These are phyloP conservation scores for Bombyx mandarina DNA, from an alignment of 1,140 invertebrate genomes.

Conservation along the genomic window DNA sequence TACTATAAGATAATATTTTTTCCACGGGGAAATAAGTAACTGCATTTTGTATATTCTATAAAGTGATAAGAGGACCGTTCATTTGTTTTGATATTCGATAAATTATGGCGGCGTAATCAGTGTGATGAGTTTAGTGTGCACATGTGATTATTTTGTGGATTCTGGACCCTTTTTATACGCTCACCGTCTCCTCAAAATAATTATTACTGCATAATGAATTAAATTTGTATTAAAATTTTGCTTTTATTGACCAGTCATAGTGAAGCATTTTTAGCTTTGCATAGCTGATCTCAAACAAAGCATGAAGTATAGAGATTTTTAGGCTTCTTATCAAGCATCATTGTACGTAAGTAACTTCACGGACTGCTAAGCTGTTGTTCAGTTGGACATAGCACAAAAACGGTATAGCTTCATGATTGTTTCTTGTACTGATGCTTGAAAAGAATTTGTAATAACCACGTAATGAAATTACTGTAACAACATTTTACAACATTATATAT, in stretches of 20 bases:
- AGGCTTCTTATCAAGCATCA: slow-evolving; percentile 64
- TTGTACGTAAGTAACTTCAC: slow-evolving; percentile 32
- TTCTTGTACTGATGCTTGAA: slow-evolving; percentile 48
- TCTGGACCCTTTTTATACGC: slow-evolving; percentile 65
- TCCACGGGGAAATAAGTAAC: slow-evolving; percentile 72
- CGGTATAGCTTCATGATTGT: slow-evolving; percentile 1
- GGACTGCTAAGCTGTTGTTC: slow-evolving; percentile 7
- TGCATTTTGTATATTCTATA: slow-evolving; percentile 73
- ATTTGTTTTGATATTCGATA: slow-evolving; percentile 70
- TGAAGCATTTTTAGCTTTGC: slow-evolving; percentile 52
- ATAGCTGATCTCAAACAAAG: slow-evolving; percentile 42
- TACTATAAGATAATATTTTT: slow-evolving; percentile 72
- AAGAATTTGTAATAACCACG: slow-evolving; percentile 63
- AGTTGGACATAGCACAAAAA: neutral
- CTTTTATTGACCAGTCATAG: slow-evolving; percentile 54
- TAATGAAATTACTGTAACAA: slow-evolving; percentile 71
- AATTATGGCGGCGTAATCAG: slow-evolving; percentile 58
- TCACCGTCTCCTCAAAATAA: slow-evolving; percentile 63
- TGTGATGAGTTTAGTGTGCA: slow-evolving; percentile 58
- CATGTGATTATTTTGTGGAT: slow-evolving; percentile 62
- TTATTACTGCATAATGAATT: slow-evolving; percentile 53
- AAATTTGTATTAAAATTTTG: slow-evolving; percentile 60
- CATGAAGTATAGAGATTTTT: slow-evolving; percentile 68
- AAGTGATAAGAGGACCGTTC: slow-evolving; percentile 68
- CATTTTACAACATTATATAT: slow-evolving; percentile 60